Percentiles rank a stretch among this genome's conserved stretches.
Evolutionary conservation across 2,797 vertebrate species (phyloP).

Genomic region (Myiotriccus ornatus): DNA sequence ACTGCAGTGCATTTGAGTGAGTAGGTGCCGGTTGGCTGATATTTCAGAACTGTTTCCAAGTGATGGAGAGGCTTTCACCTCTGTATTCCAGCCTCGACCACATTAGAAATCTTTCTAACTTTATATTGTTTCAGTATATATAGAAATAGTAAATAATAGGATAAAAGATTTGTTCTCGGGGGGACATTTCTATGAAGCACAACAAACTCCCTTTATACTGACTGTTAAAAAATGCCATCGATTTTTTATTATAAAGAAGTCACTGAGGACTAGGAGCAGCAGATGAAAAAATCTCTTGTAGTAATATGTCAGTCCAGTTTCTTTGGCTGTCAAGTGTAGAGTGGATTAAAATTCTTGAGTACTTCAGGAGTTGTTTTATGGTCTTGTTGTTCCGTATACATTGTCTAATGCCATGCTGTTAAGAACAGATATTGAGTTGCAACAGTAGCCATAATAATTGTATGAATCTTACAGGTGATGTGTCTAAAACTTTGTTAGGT

Average conservation of each 20-base stretch:
- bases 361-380: neutral
- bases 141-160: constrained; percentile 61
- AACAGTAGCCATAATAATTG: neutral
- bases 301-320: constrained; percentile 41
- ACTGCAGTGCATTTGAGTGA: neutral
- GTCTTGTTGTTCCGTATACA: neutral
- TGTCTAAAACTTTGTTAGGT: neutral
- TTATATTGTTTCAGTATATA: constrained; percentile 30
- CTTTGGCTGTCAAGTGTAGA: neutral
- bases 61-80: constrained; percentile 47
- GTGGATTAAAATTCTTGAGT: constrained; percentile 30
- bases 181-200: constrained; percentile 36
- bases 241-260: constrained; percentile 60
- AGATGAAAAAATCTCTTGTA: constrained; percentile 43
- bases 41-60: neutral
- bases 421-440: neutral
- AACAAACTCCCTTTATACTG: constrained; percentile 55
- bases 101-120: constrained; percentile 52
- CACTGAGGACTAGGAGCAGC: constrained; percentile 25
- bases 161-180: constrained; percentile 59
- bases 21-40: neutral
- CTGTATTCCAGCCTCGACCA: neutral
- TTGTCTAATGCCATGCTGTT: neutral
- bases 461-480: neutral
- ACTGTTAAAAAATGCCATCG: constrained; percentile 44